phyloP scores from a whole-genome alignment of 2,113 vertebrate species.

The Chloropsis hardwickii region DNA sequence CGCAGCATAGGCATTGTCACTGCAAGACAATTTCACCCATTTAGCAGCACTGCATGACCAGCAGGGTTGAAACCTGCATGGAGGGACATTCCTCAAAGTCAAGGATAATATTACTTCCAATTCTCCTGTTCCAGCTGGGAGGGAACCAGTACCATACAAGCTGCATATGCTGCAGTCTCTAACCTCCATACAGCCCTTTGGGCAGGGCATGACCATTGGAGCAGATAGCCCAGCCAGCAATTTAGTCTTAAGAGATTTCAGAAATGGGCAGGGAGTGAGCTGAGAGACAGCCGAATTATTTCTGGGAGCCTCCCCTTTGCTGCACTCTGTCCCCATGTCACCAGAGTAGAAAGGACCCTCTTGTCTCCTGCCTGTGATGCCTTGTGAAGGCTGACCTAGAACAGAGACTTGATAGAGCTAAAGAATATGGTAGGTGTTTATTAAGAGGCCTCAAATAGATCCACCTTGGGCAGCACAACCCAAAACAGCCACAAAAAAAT shows the following conservation, averaged over 20 bases:
- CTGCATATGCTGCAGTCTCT: neutral
- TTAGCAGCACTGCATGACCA: neutral
- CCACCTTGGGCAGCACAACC: no score
- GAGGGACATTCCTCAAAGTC: neutral
- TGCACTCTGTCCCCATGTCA: neutral
- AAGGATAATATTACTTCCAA: neutral
- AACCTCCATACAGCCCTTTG: neutral
- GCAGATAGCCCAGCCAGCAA: neutral
- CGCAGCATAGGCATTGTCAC: neutral
- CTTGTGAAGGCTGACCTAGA: no score
- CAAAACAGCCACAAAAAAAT: no score
- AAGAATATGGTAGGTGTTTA: no score
- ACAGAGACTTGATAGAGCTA: no score
- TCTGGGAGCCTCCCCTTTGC: neutral
- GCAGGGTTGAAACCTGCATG: neutral
- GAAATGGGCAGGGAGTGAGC: accelerated
- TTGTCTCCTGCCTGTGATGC: neutral
- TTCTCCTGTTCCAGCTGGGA: neutral
- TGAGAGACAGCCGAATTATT: neutral
- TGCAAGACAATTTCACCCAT: neutral
- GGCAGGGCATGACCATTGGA: neutral
- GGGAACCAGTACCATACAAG: neutral
- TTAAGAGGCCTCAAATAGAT: no score
- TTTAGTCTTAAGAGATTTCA: neutral
- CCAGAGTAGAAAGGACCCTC: neutral